phyloP scores from a whole-genome alignment of 2,797 vertebrate species.

The Falco naumanni region DNA sequence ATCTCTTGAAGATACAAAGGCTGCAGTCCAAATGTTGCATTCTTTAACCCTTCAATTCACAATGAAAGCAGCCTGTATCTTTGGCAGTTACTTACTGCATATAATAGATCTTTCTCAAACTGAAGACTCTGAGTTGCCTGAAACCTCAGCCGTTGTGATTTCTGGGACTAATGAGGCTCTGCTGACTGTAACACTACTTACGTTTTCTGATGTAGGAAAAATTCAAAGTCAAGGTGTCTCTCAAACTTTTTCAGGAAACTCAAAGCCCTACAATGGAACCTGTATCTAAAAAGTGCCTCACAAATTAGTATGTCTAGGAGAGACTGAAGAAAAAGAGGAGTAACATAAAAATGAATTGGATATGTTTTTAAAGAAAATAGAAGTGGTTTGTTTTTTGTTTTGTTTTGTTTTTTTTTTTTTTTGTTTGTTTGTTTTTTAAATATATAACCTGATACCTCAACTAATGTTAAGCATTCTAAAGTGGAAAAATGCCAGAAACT shows the following conservation, averaged over 20 bases:
- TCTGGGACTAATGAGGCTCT: constrained; percentile 60
- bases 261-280: not conserved
- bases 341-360: not conserved
- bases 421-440: not conserved
- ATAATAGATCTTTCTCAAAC: constrained; percentile 51
- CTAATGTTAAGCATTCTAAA: not conserved
- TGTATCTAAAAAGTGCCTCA: constrained; percentile 5
- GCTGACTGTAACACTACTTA: constrained; percentile 31
- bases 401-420: not conserved
- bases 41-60: constrained; percentile 66
- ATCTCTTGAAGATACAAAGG: not conserved
- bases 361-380: not conserved
- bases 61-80: not conserved
- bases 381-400: not conserved
- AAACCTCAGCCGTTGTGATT: constrained; percentile 52
- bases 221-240: constrained; percentile 36
- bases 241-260: not conserved
- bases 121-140: constrained; percentile 42
- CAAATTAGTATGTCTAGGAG: not conserved
- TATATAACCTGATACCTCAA: not conserved
- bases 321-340: not conserved
- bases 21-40: constrained; percentile 37
- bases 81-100: not conserved
- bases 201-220: constrained; percentile 41
- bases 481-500: not conserved